Evolutionary conservation across 2,113 vertebrate genomes (phyloP).

Genomic region (Rafetus swinhoei): DNA sequence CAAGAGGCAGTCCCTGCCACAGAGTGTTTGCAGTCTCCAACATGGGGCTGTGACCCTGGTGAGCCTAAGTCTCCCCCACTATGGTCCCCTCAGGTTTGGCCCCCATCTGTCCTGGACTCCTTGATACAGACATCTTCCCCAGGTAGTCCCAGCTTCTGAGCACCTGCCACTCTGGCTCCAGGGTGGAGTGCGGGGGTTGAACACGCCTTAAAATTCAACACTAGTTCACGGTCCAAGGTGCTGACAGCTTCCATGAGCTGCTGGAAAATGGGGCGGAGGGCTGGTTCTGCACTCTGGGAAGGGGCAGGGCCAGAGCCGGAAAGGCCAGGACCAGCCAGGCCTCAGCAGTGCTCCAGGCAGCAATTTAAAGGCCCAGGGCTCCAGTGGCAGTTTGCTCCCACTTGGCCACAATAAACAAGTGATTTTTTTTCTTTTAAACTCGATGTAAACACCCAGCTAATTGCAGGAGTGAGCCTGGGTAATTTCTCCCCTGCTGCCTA

Average conservation of each 20-base stretch:
- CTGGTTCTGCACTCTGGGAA: too few species aligned
- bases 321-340: too few species aligned
- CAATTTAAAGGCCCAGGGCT: too few species aligned
- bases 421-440: neutral
- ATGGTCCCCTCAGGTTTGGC: neutral
- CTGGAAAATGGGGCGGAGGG: too few species aligned
- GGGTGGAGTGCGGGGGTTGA: neutral
- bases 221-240: neutral
- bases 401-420: neutral
- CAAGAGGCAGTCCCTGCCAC: neutral
- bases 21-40: neutral
- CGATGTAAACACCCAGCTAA: neutral
- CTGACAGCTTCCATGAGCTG: too few species aligned
- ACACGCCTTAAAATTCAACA: neutral
- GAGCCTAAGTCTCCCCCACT: rapidly evolving
- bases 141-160: neutral
- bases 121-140: neutral
- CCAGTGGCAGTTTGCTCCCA: too few species aligned
- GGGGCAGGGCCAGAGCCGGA: too few species aligned
- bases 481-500: neutral
- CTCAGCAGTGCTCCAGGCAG: too few species aligned
- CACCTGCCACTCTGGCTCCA: neutral
- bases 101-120: neutral
- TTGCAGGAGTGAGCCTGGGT: neutral
- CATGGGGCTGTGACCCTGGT: neutral